Conservation (phyloP, 2,888 invertebrate genomes). For the Crossocerus cetratus region DNA sequence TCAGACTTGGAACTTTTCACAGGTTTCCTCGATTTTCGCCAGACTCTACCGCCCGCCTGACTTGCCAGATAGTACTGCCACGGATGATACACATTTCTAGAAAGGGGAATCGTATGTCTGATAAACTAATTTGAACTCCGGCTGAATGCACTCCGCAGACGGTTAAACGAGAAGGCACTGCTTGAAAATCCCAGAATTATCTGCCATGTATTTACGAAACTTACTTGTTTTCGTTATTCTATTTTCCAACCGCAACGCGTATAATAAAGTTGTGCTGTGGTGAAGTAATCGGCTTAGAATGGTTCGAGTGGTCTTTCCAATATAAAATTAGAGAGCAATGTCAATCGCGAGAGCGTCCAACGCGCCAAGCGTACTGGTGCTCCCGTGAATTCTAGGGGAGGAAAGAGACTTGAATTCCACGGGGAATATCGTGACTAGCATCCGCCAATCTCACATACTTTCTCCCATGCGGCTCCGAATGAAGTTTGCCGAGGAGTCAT, state of each 20-base stretch:
- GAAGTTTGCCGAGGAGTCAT: constrained; percentile 55
- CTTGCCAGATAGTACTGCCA: no score
- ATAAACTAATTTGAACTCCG: no score
- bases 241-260: no score
- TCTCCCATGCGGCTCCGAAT: constrained; percentile 51
- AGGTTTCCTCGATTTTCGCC: constrained; percentile 6
- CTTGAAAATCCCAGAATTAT: no score
- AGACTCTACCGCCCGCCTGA: no score
- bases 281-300: constrained; percentile 18
- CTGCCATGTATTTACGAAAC: no score
- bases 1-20: constrained; percentile 46
- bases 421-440: constrained; percentile 55
- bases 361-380: constrained; percentile 20
- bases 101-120: no score
- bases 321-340: constrained; percentile 21
- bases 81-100: no score
- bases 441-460: constrained; percentile 52
- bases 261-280: background rate
- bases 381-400: constrained; percentile 20
- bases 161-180: no score
- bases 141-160: no score
- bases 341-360: constrained; percentile 5
- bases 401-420: constrained; percentile 43
- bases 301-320: background rate
- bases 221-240: no score